Conservation (phyloP, 2,113 vertebrate genomes). For the Macrotus californicus region DNA sequence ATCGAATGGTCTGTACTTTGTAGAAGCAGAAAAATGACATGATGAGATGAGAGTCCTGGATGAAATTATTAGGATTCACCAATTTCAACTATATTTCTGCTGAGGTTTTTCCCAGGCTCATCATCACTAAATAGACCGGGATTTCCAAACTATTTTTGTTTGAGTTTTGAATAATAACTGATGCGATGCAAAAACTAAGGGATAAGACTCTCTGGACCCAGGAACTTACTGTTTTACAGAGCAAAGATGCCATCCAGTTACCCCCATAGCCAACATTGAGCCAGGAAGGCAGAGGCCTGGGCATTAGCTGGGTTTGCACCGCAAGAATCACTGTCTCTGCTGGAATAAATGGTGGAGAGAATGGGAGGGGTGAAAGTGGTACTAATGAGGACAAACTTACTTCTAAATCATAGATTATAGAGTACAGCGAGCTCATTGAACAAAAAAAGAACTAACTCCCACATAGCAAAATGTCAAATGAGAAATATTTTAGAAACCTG, state of each 20-base stretch:
- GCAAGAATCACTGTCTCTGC: background rate
- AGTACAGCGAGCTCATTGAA: background rate
- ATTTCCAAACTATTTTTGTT: background rate
- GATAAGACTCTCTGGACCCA: background rate
- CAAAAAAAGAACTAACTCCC: background rate
- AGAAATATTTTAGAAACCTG: background rate
- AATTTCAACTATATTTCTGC: background rate
- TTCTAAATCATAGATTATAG: background rate
- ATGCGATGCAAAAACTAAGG: background rate
- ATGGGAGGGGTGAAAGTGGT: background rate
- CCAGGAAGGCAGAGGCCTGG: background rate
- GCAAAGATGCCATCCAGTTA: background rate
- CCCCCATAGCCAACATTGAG: background rate
- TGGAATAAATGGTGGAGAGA: background rate
- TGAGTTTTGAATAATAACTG: background rate
- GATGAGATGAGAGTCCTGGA: background rate
- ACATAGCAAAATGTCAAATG: background rate
- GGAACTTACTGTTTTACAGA: background rate
- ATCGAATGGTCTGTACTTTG: background rate
- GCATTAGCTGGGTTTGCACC: background rate
- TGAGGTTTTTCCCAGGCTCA: background rate
- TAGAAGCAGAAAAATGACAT: background rate
- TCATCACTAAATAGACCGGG: background rate
- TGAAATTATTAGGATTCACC: background rate
- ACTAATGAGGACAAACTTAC: background rate